phyloP scores from a whole-genome alignment of 2,797 vertebrate genomes.

The Lemur catta region DNA sequence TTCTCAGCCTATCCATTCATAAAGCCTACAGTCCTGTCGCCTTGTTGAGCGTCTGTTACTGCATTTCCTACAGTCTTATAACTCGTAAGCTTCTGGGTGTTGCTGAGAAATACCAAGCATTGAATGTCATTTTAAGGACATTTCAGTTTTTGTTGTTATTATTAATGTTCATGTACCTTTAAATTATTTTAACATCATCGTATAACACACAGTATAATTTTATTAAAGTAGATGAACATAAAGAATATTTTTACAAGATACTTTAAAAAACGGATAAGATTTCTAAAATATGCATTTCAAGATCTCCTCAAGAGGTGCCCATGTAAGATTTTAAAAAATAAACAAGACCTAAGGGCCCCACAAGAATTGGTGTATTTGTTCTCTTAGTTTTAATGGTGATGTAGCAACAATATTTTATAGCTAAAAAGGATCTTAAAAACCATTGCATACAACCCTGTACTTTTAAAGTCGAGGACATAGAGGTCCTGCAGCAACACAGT shows the following conservation, averaged over 20 bases:
- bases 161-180: not conserved
- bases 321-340: not conserved
- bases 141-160: not conserved
- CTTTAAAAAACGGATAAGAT: not conserved
- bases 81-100: not conserved
- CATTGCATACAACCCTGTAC: not conserved
- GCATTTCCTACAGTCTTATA: not conserved
- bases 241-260: not conserved
- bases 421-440: not conserved
- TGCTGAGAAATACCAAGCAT: not conserved
- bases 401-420: not conserved
- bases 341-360: not conserved
- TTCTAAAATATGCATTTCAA: constrained; percentile 33
- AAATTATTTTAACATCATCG: not conserved
- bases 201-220: not conserved
- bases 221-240: not conserved
- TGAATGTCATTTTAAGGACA: constrained; percentile 2
- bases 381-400: not conserved
- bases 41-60: not conserved
- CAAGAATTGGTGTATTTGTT: not conserved
- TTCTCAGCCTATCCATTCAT: not conserved
- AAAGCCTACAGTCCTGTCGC: not conserved
- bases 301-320: not conserved
- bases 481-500: not conserved
- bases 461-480: not conserved